Evolutionary conservation across 2,797 vertebrate species (phyloP).

Genomic region (Salarias fasciatus): DNA sequence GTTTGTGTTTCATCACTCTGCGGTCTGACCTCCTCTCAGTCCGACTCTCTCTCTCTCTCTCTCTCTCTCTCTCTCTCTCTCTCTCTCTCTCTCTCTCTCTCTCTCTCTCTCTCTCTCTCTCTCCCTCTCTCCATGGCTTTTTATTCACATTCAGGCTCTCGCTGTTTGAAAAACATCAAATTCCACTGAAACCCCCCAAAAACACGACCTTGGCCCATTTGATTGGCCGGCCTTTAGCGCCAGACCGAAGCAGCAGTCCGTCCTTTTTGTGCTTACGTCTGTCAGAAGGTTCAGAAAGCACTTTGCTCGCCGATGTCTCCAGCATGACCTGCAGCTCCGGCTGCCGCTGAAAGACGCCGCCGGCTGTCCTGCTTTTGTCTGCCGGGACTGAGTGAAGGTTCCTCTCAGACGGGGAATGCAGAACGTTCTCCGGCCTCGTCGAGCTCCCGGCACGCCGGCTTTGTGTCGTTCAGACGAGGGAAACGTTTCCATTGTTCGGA

Average conservation of each 20-base stretch:
- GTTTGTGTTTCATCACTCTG: too few relatives aligned
- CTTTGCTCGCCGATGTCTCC: neutral
- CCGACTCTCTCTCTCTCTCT: too few relatives aligned
- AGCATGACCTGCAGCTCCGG: slow-evolving; percentile 4
- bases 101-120: too few relatives aligned
- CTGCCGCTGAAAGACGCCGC: neutral
- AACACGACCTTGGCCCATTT: neutral
- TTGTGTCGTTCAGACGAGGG: neutral
- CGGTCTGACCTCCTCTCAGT: too few relatives aligned
- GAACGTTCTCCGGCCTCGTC: neutral
- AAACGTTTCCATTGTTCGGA: neutral
- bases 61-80: too few relatives aligned
- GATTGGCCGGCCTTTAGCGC: slow-evolving; percentile 3
- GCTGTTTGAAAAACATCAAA: neutral
- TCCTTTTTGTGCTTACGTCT: slow-evolving; percentile 11
- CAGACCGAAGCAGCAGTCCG: slow-evolving; percentile 5
- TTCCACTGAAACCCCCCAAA: too few relatives aligned
- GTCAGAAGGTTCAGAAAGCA: slow-evolving; percentile 11
- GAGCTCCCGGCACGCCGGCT: neutral
- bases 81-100: too few relatives aligned
- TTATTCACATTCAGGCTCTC: neutral
- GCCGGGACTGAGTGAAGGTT: slow-evolving; percentile 6
- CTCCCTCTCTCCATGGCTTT: too few relatives aligned
- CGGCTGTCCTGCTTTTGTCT: slow-evolving; percentile 8
- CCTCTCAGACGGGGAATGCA: neutral